Percentiles rank a stretch among this genome's conserved stretches.
Conservation (phyloP, 1,140 invertebrate species). For the Zaprionus gabonicus region DNA sequence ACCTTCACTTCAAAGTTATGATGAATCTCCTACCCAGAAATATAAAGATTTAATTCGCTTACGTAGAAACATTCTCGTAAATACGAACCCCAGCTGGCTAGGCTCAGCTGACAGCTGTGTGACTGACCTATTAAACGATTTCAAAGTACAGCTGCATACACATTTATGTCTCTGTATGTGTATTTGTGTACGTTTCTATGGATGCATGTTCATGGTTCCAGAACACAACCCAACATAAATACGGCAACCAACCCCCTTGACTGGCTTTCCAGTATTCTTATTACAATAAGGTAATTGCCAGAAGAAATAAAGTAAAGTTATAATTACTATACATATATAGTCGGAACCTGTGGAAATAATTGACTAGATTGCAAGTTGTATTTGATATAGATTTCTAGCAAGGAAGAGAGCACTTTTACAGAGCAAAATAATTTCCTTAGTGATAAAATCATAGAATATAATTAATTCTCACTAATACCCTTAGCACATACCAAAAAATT, state of each 20-base stretch:
- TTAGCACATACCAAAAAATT: not conserved
- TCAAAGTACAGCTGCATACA: constrained; percentile 30
- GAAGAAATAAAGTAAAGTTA: not conserved
- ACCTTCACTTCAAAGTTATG: not conserved
- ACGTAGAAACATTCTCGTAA: constrained; percentile 1
- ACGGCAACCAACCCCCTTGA: not conserved
- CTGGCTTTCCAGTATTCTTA: not conserved
- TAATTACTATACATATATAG: too few relatives aligned
- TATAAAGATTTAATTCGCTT: constrained; percentile 3
- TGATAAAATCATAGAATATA: too few relatives aligned
- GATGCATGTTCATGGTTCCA: constrained; percentile 3
- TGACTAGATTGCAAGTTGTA: not conserved
- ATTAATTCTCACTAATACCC: not conserved
- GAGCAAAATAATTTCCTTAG: too few relatives aligned
- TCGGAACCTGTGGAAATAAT: not conserved
- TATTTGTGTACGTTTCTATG: not conserved
- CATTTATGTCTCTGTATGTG: not conserved
- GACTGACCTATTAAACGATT: constrained; percentile 28
- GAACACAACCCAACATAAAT: not conserved
- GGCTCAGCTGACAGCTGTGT: constrained; percentile 14
- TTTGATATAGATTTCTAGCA: not conserved
- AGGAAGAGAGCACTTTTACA: too few relatives aligned
- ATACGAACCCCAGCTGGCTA: constrained; percentile 10
- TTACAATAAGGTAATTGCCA: not conserved
- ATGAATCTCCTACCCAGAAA: not conserved